These are phyloP conservation scores for Pitangus sulphuratus DNA, from an alignment of 2,797 vertebrate species.

Conservation along the genomic window DNA sequence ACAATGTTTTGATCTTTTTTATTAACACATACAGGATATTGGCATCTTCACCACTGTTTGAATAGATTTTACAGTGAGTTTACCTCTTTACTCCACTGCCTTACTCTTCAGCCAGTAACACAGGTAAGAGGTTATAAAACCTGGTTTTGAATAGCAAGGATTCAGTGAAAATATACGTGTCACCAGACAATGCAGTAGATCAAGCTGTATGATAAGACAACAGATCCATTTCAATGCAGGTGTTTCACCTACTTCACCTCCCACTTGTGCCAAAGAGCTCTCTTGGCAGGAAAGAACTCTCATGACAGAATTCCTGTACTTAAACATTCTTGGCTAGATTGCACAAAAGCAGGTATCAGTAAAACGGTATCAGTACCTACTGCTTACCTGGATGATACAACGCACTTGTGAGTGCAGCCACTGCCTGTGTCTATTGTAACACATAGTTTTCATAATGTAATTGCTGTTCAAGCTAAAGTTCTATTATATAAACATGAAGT, in stretches of 20 bases:
- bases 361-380: neutral
- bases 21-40: neutral
- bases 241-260: neutral
- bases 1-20: neutral
- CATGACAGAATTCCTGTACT: neutral
- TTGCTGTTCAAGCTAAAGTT: neutral
- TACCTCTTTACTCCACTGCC: neutral
- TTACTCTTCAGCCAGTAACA: neutral
- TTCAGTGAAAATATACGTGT: fast-evolving
- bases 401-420: neutral
- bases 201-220: fast-evolving
- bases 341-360: neutral
- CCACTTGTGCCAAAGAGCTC: neutral
- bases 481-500: neutral
- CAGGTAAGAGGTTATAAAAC: neutral
- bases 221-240: neutral
- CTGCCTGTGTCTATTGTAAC: neutral
- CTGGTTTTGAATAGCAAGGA: neutral
- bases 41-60: neutral
- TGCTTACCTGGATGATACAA: fast-evolving
- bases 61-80: neutral
- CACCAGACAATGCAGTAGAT: neutral
- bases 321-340: neutral
- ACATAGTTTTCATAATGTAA: neutral
- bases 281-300: neutral